Evolutionary conservation across 2,888 invertebrate species (phyloP).

Genomic region (Melanophora roralis): DNA sequence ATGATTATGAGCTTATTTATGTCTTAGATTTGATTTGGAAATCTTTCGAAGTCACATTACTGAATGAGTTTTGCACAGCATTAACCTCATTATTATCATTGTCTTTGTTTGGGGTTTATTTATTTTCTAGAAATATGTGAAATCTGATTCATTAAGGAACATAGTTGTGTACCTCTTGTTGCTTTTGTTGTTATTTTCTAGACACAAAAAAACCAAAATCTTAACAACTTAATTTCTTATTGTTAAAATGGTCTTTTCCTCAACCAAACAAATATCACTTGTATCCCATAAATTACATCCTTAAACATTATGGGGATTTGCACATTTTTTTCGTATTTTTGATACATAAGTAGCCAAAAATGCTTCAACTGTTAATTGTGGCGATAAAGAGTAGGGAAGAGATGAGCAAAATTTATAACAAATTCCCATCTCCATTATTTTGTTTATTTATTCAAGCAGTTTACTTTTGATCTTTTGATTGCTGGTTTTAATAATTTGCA

Average conservation of each 20-base stretch:
- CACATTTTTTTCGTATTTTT: background rate
- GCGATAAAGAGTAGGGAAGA: background rate
- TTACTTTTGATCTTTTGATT: background rate
- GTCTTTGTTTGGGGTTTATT: background rate
- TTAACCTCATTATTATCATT: background rate
- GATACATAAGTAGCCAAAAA: constrained; percentile 22
- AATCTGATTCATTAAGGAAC: constrained; percentile 38
- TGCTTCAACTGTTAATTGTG: constrained; percentile 46
- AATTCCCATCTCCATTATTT: constrained; percentile 20
- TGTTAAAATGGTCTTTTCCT: background rate
- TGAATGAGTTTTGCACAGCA: constrained; percentile 7
- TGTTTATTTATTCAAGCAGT: background rate
- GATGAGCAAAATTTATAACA: constrained; percentile 10
- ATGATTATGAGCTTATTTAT: constrained; percentile 33
- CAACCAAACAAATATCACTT: background rate
- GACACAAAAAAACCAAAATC: background rate
- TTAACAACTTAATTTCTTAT: constrained; percentile 20
- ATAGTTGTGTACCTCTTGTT: no score
- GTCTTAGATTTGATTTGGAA: background rate
- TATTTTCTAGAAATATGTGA: background rate
- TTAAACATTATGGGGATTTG: background rate
- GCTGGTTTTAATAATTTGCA: background rate
- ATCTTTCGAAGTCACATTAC: constrained; percentile 21
- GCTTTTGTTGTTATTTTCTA: background rate
- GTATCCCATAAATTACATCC: background rate